Conservation (phyloP, 2,888 invertebrate genomes). For the Microdon myrmicae region DNA sequence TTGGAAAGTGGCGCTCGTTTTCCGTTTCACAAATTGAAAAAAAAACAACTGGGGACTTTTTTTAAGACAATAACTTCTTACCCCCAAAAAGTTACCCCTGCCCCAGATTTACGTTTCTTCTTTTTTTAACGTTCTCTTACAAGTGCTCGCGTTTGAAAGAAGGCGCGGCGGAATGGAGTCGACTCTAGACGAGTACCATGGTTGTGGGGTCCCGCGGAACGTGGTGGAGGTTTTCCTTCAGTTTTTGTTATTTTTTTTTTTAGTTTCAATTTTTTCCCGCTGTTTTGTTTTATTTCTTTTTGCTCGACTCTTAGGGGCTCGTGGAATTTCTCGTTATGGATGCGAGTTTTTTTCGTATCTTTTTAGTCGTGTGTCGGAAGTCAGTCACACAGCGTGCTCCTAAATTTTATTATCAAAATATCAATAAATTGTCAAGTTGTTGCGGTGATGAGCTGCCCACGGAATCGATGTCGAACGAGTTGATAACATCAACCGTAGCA, state of each 20-base stretch:
- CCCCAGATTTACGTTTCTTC: conserved; percentile 15
- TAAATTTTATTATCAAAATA: conserved; percentile 51
- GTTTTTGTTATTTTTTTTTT: conserved; percentile 13
- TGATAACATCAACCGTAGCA: no score
- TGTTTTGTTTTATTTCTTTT: conserved; percentile 2
- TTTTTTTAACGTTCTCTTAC: conserved; percentile 23
- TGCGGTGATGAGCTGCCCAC: conserved; percentile 31
- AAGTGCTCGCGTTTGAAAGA: conserved; percentile 45
- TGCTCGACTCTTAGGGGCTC: conserved; percentile 42
- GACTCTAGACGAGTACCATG: conserved; percentile 25
- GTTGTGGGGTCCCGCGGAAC: conserved; percentile 49
- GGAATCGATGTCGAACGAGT: no score
- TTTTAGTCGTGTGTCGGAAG: conserved; percentile 67
- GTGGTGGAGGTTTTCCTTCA: conserved; percentile 28
- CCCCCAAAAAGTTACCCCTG: conserved; percentile 38
- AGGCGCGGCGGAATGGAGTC: conserved; percentile 40
- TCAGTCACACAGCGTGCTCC: conserved; percentile 67
- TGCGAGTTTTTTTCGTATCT: conserved; percentile 56
- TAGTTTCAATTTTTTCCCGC: background rate
- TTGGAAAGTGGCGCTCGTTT: conserved; percentile 43
- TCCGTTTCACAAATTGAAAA: background rate
- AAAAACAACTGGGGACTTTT: conserved; percentile 21
- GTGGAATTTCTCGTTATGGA: conserved; percentile 38
- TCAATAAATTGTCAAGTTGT: conserved; percentile 52
- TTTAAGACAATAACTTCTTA: conserved; percentile 52